Evolutionary conservation across 2,113 vertebrate genomes (phyloP), one percentile per base, ranked within the genome.

Genomic region (Smithornis capensis): DNA sequence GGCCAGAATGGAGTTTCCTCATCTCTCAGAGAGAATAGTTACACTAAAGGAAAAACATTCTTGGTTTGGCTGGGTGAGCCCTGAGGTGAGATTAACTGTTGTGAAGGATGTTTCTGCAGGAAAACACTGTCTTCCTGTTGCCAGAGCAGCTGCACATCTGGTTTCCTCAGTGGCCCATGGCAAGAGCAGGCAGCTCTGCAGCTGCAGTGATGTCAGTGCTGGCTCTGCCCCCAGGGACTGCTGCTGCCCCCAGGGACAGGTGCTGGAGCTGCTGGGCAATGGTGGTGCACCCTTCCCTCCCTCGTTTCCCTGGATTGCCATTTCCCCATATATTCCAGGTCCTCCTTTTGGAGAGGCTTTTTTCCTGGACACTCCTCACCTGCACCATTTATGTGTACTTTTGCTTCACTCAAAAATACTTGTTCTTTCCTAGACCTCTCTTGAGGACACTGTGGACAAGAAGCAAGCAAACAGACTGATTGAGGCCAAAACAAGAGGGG

Each of bases 121-220:
- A 94, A 95, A 85, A 40, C 0, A 0, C 8, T 0, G 0, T 14
- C 5, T 79, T 79, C 75, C 78, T 83, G 75, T 38, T 0, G 1
- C 63, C 79, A 53, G n/a, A 33, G 75, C 2, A 6, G 42, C 53
- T 29, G 63, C 45, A 50, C 57, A 47, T 56, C 59, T 94, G 89
- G 21, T 44, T 89, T 64, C 56, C 50, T 59, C 53, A 1, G 0
- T 8, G 44, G 3, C 19, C 42, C 15, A 14, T 1, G 2, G 67
- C 59, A 62, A 57, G 28, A n/a, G 31, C 68, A 56, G n/a, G 27
- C 3, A 0, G 77, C 40, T 70, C 70, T n/a, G 80, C 60, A 95
- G 77, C 87, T 89, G 81, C 81, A 69, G 57, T 3, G 12, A 25
- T 56, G 19, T 33, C 64, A 22, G 52, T 3, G 4, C 10, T 22